These are phyloP conservation scores for Halcyon senegalensis DNA, from an alignment of 2,113 vertebrate species.

Conservation along the genomic window DNA sequence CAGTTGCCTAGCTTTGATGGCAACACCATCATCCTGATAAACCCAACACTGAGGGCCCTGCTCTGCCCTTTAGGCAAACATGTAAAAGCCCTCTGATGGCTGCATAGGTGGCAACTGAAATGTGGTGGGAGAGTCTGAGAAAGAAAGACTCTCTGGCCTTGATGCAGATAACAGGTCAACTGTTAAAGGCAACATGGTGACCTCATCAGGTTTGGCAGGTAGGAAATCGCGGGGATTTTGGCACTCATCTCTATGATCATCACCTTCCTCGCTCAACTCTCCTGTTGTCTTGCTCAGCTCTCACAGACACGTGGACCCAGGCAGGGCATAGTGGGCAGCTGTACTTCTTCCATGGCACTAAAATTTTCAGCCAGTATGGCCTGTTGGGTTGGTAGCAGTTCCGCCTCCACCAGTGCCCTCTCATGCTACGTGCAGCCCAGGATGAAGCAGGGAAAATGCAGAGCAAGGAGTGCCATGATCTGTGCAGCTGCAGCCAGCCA, in stretches of 20 bases:
- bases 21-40: neutral
- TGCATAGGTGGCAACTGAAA: neutral
- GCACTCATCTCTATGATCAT: neutral
- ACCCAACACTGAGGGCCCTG: neutral
- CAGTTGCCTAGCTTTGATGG: neutral
- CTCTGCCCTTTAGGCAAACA: neutral
- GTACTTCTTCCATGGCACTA: neutral
- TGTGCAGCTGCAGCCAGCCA: neutral
- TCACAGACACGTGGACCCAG: neutral
- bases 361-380: neutral
- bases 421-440: neutral
- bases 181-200: neutral
- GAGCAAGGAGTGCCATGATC: neutral
- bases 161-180: neutral
- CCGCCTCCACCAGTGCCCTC: neutral
- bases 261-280: neutral
- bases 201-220: neutral
- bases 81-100: neutral
- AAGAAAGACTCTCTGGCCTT: neutral
- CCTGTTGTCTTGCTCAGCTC: neutral
- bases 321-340: neutral
- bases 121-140: neutral
- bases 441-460: neutral
- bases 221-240: neutral
- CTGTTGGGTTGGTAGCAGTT: neutral